phyloP scores from a whole-genome alignment of 2,888 invertebrate genomes.

The Acrobeloides nanus region DNA sequence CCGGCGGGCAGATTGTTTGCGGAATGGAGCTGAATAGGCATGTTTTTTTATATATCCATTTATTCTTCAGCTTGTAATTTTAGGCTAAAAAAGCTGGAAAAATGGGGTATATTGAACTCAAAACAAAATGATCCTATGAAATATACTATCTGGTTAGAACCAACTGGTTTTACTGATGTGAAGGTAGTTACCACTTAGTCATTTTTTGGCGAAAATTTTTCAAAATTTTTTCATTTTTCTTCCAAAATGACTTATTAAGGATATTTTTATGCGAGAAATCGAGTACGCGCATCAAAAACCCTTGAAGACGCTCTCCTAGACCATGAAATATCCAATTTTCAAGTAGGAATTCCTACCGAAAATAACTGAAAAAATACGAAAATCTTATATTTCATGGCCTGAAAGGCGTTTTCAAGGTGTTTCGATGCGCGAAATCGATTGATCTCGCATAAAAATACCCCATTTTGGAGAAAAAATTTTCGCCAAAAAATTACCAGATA shows the following conservation, averaged over 20 bases:
- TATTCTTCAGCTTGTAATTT: constrained; percentile 4
- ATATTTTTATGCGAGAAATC: too few species aligned
- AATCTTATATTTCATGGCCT: too few species aligned
- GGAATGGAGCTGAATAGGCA: constrained; percentile 36
- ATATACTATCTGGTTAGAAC: constrained; percentile 33
- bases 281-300: too few species aligned
- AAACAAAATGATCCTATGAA: constrained; percentile 39
- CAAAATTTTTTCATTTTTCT: not conserved
- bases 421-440: not conserved
- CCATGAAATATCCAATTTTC: too few species aligned
- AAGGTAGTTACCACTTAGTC: constrained; percentile 27
- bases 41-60: constrained; percentile 3
- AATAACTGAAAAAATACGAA: too few species aligned
- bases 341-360: too few species aligned
- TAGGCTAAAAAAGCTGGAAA: constrained; percentile 28
- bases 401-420: too few species aligned
- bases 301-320: too few species aligned
- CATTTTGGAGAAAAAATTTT: too few species aligned
- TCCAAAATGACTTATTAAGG: not conserved
- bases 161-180: constrained; percentile 33
- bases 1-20: constrained; percentile 33
- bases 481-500: too few species aligned
- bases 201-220: not conserved
- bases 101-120: constrained; percentile 27
- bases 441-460: not conserved